A percentile compares a stretch with the other conserved stretches of the same genome.
phyloP scores from a whole-genome alignment of 2,797 vertebrate species.

The Sylvia borin region DNA sequence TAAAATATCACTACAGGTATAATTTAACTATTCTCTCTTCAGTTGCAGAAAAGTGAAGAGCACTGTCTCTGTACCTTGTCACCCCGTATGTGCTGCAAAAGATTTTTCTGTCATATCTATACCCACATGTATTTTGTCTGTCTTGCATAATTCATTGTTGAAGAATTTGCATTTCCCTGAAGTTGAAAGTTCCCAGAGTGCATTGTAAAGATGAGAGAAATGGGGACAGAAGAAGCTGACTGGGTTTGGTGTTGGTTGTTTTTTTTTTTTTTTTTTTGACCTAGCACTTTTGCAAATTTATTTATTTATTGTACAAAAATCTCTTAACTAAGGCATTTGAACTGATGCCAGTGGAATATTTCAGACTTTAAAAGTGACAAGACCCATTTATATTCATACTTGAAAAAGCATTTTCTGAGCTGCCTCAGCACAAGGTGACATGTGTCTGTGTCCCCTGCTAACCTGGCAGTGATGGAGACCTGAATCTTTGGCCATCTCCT shows the following conservation, averaged over 20 bases:
- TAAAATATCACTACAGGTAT: not conserved
- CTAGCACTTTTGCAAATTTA: conserved; percentile 1
- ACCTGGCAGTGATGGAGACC: not conserved
- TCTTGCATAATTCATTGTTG: conserved; percentile 36
- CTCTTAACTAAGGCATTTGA: conserved; percentile 22
- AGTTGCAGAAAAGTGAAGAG: not conserved
- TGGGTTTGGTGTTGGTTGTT: not conserved
- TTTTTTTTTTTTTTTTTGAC: not conserved
- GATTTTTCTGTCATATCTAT: not conserved
- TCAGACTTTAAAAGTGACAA: conserved; percentile 12
- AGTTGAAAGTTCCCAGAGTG: not conserved
- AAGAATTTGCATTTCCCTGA: conserved; percentile 39
- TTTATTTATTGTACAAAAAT: conserved; percentile 32
- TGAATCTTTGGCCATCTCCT: not conserved
- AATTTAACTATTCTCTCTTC: not conserved
- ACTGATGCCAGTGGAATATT: conserved; percentile 25
- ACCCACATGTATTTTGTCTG: not conserved
- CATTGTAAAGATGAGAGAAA: conserved; percentile 11
- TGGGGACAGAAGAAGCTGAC: not conserved
- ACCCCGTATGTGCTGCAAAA: not conserved
- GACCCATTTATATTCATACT: conserved; percentile 19
- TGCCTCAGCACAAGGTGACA: not conserved
- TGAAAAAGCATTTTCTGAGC: conserved; percentile 38
- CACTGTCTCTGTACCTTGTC: not conserved
- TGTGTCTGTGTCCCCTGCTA: not conserved